phyloP scores from a whole-genome alignment of 2,888 invertebrate species.

The Apodemia mormo region DNA sequence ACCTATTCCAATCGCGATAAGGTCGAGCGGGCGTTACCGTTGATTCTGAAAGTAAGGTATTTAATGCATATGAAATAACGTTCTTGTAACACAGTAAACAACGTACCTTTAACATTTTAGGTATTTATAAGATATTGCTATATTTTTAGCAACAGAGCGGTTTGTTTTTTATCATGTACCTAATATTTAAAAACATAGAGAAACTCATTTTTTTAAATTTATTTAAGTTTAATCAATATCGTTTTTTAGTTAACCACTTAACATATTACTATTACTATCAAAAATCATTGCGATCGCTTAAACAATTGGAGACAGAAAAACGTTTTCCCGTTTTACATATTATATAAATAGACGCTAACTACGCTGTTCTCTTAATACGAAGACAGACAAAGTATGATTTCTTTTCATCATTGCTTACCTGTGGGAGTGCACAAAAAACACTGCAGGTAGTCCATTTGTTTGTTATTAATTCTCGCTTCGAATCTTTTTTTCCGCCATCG shows the following conservation, averaged over 20 bases:
- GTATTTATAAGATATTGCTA: no score
- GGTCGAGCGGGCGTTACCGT: no score
- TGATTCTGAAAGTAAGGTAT: no score
- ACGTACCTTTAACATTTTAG: not conserved
- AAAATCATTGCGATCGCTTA: not conserved
- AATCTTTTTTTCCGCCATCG: conserved; percentile 71
- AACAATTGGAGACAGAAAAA: not conserved
- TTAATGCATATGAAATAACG: no score
- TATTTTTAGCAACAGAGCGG: no score
- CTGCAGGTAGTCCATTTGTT: conserved; percentile 82
- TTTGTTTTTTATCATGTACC: no score
- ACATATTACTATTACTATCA: not conserved
- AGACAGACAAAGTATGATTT: conserved; percentile 74
- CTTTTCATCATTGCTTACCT: conserved; percentile 77
- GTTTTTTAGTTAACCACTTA: no score
- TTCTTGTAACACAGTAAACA: no score
- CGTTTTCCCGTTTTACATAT: not conserved
- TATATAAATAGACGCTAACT: not conserved
- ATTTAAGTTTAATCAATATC: no score
- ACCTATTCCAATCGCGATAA: no score
- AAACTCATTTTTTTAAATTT: not conserved
- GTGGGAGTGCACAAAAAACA: conserved; percentile 77
- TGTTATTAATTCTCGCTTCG: conserved; percentile 82
- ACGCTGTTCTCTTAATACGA: conserved; percentile 45
- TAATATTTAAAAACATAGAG: not conserved